Conservation (phyloP, 2,888 invertebrate species). For the Eupelmus urozonus region DNA sequence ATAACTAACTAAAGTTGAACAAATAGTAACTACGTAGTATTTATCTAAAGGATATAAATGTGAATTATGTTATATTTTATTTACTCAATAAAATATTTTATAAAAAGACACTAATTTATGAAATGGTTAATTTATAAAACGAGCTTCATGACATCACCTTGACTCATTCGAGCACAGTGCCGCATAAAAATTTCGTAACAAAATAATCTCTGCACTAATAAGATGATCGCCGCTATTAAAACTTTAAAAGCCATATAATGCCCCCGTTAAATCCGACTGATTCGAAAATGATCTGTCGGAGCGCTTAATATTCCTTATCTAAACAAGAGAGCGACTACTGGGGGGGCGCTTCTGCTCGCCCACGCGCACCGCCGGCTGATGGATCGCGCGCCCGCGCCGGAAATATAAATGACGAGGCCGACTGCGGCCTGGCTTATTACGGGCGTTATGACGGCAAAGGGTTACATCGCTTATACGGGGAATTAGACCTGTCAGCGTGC, state of each 20-base stretch:
- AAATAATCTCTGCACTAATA: constrained; percentile 22
- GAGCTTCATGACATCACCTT: too few species aligned
- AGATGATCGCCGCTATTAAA: constrained; percentile 39
- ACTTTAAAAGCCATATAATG: too few species aligned
- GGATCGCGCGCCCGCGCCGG: constrained; percentile 47
- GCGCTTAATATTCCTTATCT: constrained; percentile 23
- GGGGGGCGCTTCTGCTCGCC: neutral
- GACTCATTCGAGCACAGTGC: too few species aligned
- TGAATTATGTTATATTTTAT: too few species aligned
- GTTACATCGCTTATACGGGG: constrained; percentile 67
- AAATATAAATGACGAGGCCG: constrained; percentile 51
- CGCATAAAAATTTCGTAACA: constrained; percentile 8
- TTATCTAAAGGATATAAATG: too few species aligned
- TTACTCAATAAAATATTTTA: too few species aligned
- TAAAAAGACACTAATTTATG: too few species aligned
- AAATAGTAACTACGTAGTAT: too few species aligned
- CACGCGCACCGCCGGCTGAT: constrained; percentile 24
- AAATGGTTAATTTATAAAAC: too few species aligned
- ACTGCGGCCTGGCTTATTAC: neutral
- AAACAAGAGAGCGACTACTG: neutral
- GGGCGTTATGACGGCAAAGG: constrained; percentile 65
- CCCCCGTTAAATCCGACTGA: constrained; percentile 15
- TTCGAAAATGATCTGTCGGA: constrained; percentile 44
- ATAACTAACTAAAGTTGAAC: too few species aligned
- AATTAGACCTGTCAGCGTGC: constrained; percentile 70